Evolutionary conservation across 35 echinoderm and acorn worm species (phyloP).

Genomic region (Apostichopus californicus): DNA sequence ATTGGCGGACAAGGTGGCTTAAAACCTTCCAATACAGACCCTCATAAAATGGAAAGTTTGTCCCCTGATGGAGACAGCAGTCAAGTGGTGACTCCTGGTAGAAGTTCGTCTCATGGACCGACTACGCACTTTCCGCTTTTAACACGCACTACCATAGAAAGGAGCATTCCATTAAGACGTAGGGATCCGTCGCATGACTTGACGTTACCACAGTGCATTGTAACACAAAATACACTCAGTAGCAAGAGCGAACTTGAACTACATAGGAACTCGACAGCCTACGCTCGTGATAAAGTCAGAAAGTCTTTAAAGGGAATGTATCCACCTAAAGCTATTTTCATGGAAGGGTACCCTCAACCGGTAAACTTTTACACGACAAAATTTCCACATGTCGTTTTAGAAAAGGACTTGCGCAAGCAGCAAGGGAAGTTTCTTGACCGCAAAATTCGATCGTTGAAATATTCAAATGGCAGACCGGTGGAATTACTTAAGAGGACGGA

Average conservation of each 20-base stretch:
- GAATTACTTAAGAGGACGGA: background rate
- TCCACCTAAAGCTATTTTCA: constrained; percentile 29
- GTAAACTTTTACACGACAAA: constrained; percentile 20
- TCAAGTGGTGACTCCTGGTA: background rate
- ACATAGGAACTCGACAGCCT: constrained; percentile 6
- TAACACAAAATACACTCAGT: background rate
- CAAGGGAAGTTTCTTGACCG: constrained; percentile 17
- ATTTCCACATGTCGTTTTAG: constrained; percentile 32
- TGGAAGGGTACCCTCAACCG: background rate
- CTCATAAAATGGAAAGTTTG: background rate
- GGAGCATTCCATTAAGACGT: constrained; percentile 43
- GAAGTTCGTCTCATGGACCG: background rate
- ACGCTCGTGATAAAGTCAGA: constrained; percentile 5
- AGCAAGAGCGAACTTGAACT: background rate
- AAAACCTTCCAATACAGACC: background rate
- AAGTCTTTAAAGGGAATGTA: constrained; percentile 6
- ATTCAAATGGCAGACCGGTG: background rate
- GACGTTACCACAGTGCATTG: constrained; percentile 14
- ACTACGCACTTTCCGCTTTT: background rate
- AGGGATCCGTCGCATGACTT: constrained; percentile 25
- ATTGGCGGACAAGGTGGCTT: constrained; percentile 24
- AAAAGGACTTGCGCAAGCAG: constrained; percentile 17
- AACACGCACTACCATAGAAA: background rate
- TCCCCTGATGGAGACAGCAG: background rate
- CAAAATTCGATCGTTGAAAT: constrained; percentile 27